Percentiles rank a stretch among this genome's conserved stretches.
phyloP scores from a whole-genome alignment of 2,888 invertebrate genomes.

The Calameuta filiformis region DNA sequence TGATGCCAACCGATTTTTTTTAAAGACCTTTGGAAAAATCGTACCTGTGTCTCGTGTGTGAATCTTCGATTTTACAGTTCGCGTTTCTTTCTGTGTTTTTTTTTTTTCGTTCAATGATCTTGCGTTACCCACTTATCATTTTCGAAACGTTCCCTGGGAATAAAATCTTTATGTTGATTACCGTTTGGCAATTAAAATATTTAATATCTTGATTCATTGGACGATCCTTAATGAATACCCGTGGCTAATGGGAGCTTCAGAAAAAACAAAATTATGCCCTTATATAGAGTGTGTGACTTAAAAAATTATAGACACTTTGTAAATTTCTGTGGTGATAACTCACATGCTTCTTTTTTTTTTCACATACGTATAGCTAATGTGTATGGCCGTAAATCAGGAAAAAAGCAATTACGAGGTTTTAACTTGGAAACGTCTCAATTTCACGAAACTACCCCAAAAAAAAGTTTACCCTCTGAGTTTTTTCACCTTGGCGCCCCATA shows the following conservation, averaged over 20 bases:
- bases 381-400: neutral
- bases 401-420: constrained; percentile 58
- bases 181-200: neutral
- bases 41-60: neutral
- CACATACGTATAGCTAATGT: neutral
- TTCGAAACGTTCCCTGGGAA: neutral
- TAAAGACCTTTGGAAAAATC: neutral
- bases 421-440: constrained; percentile 62
- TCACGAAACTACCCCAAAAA: constrained; percentile 46
- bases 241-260: neutral
- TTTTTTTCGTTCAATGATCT: constrained; percentile 7
- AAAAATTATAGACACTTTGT: neutral
- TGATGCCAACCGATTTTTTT: constrained; percentile 33
- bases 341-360: neutral
- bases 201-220: neutral
- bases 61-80: neutral
- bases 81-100: constrained; percentile 8
- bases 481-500: constrained; percentile 3
- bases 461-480: neutral
- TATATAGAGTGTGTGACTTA: neutral
- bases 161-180: neutral
- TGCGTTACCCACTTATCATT: neutral
- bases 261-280: neutral
- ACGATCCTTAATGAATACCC: neutral
- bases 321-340: neutral